Evolutionary conservation across 1,140 invertebrate species (phyloP).

Genomic region (Bacillus rossius): DNA sequence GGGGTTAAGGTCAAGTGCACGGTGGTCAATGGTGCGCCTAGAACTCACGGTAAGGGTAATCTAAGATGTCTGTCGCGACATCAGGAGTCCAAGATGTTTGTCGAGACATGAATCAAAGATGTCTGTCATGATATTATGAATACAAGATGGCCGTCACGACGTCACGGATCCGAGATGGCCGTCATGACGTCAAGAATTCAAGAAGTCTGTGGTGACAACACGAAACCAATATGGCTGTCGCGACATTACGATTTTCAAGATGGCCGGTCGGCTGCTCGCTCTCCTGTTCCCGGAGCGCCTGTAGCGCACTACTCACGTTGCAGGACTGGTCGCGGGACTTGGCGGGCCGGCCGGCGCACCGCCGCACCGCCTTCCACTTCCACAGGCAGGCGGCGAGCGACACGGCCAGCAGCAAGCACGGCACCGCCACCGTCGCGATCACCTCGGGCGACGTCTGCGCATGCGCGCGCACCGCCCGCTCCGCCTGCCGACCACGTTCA

Average conservation of each 20-base stretch:
- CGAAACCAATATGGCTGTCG: background rate
- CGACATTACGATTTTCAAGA: no score
- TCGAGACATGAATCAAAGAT: no score
- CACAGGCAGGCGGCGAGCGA: background rate
- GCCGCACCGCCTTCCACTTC: constrained; percentile 5
- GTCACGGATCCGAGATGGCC: background rate
- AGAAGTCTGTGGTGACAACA: background rate
- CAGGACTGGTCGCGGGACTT: background rate
- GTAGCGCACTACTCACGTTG: background rate
- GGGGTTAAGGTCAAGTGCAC: no score
- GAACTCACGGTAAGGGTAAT: no score
- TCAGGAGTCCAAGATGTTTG: no score
- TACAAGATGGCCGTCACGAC: background rate
- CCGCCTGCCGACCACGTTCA: background rate
- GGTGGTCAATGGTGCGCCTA: no score
- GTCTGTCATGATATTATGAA: background rate
- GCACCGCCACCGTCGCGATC: background rate
- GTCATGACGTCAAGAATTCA: no score
- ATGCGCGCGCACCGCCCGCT: background rate
- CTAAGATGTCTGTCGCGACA: no score
- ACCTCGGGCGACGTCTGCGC: background rate
- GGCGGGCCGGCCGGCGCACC: background rate
- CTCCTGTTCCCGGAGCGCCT: background rate
- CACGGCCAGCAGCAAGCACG: background rate
- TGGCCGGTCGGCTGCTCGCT: no score